Base-by-base conservation (phyloP, 2,888 invertebrate species). In the Dryobota labecula region DNA sequence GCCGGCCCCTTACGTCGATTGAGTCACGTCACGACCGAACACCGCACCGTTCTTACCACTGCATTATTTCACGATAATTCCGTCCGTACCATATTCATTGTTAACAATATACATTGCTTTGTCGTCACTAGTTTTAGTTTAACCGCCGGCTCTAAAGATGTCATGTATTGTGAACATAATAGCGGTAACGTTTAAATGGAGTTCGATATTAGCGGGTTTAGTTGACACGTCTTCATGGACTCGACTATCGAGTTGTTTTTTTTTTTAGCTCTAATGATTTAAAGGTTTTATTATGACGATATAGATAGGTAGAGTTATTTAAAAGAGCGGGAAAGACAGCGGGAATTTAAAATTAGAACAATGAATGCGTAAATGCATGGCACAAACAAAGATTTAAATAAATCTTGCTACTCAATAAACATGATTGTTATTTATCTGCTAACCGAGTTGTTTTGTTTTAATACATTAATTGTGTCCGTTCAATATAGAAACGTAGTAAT, bases 11-110 rank as follows among this genome's bases (percentile, higher is more conserved):
- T 88, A 89, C 90, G 89, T 88, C 88, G 89, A 91, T 91, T 91
- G 92, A 91, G 90, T 93, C 93, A 93, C 92, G 92, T 61, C 61
- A 92, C 92, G 92, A 92, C 89, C 90, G 92, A 92, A 91, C 90
- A 75, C 89, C 91, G 92, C 91, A 90, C 90, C 78, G 86, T 83
- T 77, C 70, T 67, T 85, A 89, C 90, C 87, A 89, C 88, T 87
- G 88, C 89, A 90, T 88, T 87, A 86, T 85, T 83, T 84, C 81
- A 82, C 82, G 84, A 89, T 90, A 89, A 89, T 88, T 86, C 65
- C 51, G 53, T 74, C 64, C 68, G 73, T 78, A 72, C 82, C 77
- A 73, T 78, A 30, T 80, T 82, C 84, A 86, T 84, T 83, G 76
- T 78, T 66, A 69, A 68, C 73, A 68, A 83, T 82, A 80, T 90